phyloP scores from a whole-genome alignment of 2,113 vertebrate genomes.

The Carassius gibelio region DNA sequence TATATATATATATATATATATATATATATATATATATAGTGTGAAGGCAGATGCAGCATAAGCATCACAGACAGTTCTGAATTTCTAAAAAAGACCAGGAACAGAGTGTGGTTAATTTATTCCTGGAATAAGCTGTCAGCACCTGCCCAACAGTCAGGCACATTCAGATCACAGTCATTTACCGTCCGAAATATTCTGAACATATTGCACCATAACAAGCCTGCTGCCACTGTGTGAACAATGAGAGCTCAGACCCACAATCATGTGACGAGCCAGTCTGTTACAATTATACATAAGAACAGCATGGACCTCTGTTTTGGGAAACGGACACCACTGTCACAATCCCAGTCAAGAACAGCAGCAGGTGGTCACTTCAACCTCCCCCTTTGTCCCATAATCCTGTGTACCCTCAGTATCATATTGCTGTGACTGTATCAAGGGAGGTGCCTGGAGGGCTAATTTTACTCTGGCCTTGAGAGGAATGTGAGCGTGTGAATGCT shows the following conservation, averaged over 20 bases:
- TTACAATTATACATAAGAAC: neutral
- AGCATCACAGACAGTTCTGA: neutral
- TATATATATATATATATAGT: no score
- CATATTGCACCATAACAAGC: conserved; percentile 29
- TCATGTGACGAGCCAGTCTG: neutral
- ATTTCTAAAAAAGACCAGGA: conserved; percentile 2
- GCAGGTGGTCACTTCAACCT: conserved; percentile 39
- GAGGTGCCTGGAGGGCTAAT: conserved; percentile 35
- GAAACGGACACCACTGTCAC: conserved; percentile 49
- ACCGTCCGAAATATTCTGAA: neutral
- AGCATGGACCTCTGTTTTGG: neutral
- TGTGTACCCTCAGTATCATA: neutral
- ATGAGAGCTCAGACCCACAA: neutral
- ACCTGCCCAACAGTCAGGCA: conserved; percentile 28
- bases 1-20: no score
- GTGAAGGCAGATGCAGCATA: neutral
- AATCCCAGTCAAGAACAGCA: conserved; percentile 21
- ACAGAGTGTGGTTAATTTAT: conserved; percentile 12
- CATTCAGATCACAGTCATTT: conserved; percentile 33
- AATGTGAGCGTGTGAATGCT: neutral
- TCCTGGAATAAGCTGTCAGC: conserved; percentile 21
- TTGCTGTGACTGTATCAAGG: conserved; percentile 15
- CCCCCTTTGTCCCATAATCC: conserved; percentile 7
- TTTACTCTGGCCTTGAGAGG: conserved; percentile 26
- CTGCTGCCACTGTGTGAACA: neutral